Evolutionary conservation across 2,113 vertebrate species (phyloP).

Genomic region (Cinclus cinclus): DNA sequence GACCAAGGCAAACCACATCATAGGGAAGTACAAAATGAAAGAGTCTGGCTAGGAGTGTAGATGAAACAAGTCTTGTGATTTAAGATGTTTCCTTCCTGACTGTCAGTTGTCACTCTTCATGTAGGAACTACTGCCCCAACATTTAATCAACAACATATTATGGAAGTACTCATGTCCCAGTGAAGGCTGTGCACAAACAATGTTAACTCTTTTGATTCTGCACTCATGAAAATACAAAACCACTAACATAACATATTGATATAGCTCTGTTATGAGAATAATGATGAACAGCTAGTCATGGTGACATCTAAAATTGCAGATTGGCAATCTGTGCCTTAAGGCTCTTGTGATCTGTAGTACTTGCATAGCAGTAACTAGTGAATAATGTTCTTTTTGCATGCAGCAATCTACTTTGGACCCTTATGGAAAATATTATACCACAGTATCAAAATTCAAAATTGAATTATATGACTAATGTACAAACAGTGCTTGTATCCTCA

Average conservation of each 20-base stretch:
- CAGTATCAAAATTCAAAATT: not conserved
- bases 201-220: not conserved
- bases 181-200: not conserved
- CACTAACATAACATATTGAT: not conserved
- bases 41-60: not conserved
- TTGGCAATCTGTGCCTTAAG: constrained; percentile 40
- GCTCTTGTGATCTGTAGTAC: not conserved
- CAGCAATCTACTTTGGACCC: not conserved
- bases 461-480: constrained; percentile 2
- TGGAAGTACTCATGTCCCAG: not conserved
- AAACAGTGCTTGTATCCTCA: constrained; percentile 6
- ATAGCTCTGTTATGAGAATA: not conserved
- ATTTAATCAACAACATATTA: not conserved
- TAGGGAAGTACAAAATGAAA: not conserved
- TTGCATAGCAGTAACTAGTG: not conserved
- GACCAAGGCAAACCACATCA: not conserved
- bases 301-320: not conserved
- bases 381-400: not conserved
- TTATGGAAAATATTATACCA: not conserved
- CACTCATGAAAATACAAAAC: not conserved
- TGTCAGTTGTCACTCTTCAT: not conserved
- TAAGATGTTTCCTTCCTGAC: not conserved
- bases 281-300: not conserved
- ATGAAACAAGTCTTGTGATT: not conserved
- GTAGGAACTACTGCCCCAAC: not conserved